Conservation (phyloP, 2,888 invertebrate species). For the Nephrotoma guestfalica region DNA sequence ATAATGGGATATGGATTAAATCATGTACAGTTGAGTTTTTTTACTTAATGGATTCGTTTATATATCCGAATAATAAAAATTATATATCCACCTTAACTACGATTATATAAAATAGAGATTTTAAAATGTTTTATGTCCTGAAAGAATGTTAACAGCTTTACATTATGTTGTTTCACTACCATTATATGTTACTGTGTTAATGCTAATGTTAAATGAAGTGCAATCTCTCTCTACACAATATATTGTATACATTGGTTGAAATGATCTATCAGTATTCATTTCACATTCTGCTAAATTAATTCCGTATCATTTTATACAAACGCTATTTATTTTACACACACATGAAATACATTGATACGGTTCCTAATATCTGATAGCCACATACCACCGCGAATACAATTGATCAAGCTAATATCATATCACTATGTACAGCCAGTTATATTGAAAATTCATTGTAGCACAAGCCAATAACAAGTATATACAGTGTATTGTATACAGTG, state of each 20-base stretch:
- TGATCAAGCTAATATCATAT: neutral
- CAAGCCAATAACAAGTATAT: neutral
- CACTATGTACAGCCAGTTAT: neutral
- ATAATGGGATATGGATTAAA: neutral
- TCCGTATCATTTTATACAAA: neutral
- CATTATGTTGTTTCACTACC: neutral
- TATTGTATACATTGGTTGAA: neutral
- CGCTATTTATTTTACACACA: neutral
- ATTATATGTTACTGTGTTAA: neutral
- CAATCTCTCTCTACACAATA: neutral
- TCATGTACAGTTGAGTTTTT: no score
- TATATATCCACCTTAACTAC: neutral
- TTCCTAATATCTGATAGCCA: neutral
- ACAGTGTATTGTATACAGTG: neutral
- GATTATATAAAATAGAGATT: neutral
- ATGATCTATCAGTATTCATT: neutral
- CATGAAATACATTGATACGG: neutral
- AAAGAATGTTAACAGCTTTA: neutral
- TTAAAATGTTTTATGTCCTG: neutral
- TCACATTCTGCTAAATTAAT: neutral
- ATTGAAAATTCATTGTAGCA: neutral
- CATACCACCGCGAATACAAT: neutral
- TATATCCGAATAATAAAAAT: neutral
- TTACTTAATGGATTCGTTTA: neutral
- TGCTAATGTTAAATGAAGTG: neutral